Evolutionary conservation across 1,140 invertebrate genomes (phyloP), one percentile per base, ranked within the genome.

Genomic region (Macrostomum lignano): DNA sequence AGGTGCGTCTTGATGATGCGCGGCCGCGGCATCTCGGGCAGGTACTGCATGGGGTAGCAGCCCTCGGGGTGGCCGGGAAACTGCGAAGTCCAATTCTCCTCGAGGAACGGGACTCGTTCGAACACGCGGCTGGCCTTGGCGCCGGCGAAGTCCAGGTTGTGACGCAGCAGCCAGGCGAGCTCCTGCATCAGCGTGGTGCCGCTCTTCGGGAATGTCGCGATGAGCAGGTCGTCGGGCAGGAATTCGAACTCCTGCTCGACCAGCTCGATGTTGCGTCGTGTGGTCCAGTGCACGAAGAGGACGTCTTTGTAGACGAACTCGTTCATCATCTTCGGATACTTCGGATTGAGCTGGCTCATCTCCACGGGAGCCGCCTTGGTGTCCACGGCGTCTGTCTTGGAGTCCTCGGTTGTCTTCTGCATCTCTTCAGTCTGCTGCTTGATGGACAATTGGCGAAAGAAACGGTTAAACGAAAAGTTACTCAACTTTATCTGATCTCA

Each of bases 1-100:
- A 33, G 17, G 26, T 33, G 32, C 14, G 32, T 33, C 20, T 33
- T 33, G 9, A 33, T 33, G 3, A 33, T 30, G 6, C 20, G 14
- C 7, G 14, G 9, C 20, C 11, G 15, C 6, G 6, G 15, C 7
- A 14, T 5, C 15, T 5, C 6, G 11, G 28, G 7, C 28, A 30
- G 20, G 28, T 30, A 30, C 7, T 30, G 9, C 6, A 30, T 5
- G 7, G 28, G 28, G 11, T 9, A 17, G 6, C 10, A 9, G 28
- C 20, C 11, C 6, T 5, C 11, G 6, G 7, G 28, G 28, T 17
- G 20, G 7, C 20, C 28, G 6, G 15, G 10, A 30, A 30, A 30
- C 7, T 14, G 6, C 10, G 11, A 30, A 5, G 7, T 7, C 11
- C 15, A 6, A 20, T 30, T 30, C 28, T 17, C 28, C 20, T 30